Base-by-base conservation (phyloP, 2,113 vertebrate genomes). In the Balaeniceps rex region DNA sequence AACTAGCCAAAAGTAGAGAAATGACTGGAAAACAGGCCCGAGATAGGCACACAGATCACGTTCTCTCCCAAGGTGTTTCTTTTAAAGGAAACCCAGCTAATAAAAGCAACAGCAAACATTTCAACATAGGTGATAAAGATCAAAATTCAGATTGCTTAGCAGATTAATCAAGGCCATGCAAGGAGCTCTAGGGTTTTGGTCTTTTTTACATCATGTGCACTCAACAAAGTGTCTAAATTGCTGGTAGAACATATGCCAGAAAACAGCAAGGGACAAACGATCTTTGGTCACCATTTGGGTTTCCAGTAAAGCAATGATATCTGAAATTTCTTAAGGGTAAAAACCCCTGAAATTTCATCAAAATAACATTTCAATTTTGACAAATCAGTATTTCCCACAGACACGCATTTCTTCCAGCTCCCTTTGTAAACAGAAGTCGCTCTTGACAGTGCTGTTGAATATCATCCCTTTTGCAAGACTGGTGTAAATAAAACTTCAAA, bases 371-470 rank as follows among this genome's bases (percentile, higher is more conserved):
- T 95, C 36, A 10, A 36, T 95, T 84, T 77, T 93, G 81, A 95
- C 47, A 91, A 84, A 82, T 82, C 79, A 64, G 57, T 81, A 64
- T 65, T 71, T 87, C 36, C 26, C 81, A 84, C 29, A 57, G 52
- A 88, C 22, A 28, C 21, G 31, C 80, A 79, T 82, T 91, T 87
- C 63, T 91, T 93, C 69, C 47, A 68, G 19, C 38, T 87, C 58
- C 31, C 69, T 96, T 84, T 91, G 87, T 97, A 97, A 97, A 97
- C 83, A 95, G 80, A 96, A 96, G 92, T 46, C 2, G 1, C 65
- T 87, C 77, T 68, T 74, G 77, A 96, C 72, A 90, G 86, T 23
- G 16, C 76, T 81, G 85, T 31, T 70, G 86, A 94, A 57, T 29
- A 80, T 42, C 42, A 94, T 52, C 65, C 28, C 16, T 36, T 38